Conservation (phyloP, 2,888 invertebrate genomes). For the Tachina fera region DNA sequence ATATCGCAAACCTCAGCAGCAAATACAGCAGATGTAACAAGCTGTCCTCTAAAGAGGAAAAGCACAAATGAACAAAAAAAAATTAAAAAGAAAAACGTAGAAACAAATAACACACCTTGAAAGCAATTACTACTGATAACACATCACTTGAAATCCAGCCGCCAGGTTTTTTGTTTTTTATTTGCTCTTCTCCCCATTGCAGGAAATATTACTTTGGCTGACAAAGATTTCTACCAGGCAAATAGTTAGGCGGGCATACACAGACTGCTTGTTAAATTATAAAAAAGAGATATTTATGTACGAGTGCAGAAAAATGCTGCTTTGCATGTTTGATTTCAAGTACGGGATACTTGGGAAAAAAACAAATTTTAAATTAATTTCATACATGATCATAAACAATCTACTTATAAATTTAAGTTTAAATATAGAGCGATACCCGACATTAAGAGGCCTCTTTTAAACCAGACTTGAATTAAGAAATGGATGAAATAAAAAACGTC, state of each 20-base stretch:
- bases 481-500: no score
- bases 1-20: slow-evolving; percentile 28
- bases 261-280: slow-evolving; percentile 42
- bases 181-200: slow-evolving; percentile 13
- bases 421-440: background rate
- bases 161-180: slow-evolving; percentile 8
- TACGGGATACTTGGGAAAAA: slow-evolving; percentile 5
- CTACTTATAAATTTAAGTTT: slow-evolving; percentile 45
- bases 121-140: slow-evolving; percentile 60
- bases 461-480: background rate
- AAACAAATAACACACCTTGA: slow-evolving; percentile 61
- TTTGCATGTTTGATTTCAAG: slow-evolving; percentile 55
- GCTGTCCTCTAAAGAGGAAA: slow-evolving; percentile 40
- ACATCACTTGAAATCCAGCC: slow-evolving; percentile 55
- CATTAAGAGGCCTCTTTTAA: background rate
- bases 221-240: slow-evolving; percentile 36
- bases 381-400: slow-evolving; percentile 61
- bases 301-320: slow-evolving; percentile 11
- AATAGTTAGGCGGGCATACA: background rate
- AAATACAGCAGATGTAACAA: slow-evolving; percentile 6
- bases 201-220: slow-evolving; percentile 58
- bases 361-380: slow-evolving; percentile 56
- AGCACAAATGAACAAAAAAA: background rate
- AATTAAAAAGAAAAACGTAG: background rate
- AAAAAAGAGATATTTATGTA: slow-evolving; percentile 20